Percentiles rank a stretch among this genome's conserved stretches.
These are phyloP conservation scores for Sminthurides bifidus DNA, from an alignment of 1,140 invertebrate species.

Conservation along the genomic window DNA sequence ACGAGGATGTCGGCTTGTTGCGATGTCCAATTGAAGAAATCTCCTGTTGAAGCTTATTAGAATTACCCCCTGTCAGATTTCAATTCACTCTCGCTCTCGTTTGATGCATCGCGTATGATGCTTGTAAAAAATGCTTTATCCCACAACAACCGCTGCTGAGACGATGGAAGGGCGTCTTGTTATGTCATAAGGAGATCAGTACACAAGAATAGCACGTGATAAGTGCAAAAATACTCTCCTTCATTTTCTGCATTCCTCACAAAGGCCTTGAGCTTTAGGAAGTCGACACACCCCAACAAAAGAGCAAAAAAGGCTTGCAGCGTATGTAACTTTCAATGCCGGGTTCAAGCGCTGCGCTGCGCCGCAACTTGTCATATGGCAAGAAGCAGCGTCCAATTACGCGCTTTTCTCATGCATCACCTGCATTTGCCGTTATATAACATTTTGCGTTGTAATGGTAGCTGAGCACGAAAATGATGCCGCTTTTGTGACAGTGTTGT, in stretches of 20 bases:
- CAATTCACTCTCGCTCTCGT: not conserved
- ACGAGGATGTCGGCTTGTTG: too few species aligned
- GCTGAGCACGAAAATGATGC: not conserved
- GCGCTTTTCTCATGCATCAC: not conserved
- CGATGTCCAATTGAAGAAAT: too few species aligned
- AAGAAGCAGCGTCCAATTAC: not conserved
- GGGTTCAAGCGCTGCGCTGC: not conserved
- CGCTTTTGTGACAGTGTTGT: not conserved
- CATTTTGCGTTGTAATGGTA: not conserved
- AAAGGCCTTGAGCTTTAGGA: conserved; percentile 13
- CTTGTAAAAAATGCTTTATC: not conserved
- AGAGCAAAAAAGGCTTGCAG: too few species aligned
- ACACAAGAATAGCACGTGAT: not conserved
- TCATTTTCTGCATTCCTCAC: conserved; percentile 5
- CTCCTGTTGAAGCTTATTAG: too few species aligned
- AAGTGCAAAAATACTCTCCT: conserved; percentile 8
- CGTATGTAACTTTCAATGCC: too few species aligned
- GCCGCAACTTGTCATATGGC: not conserved
- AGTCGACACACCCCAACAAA: conserved; percentile 16
- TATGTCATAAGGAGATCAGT: not conserved
- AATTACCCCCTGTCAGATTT: too few species aligned
- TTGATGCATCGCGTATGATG: not conserved
- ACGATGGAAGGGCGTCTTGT: not conserved
- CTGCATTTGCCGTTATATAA: not conserved
- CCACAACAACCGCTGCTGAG: not conserved